Evolutionary conservation across 2,888 invertebrate species (phyloP), one percentile per base, ranked within the genome.

Genomic region (Eilema griseolum): DNA sequence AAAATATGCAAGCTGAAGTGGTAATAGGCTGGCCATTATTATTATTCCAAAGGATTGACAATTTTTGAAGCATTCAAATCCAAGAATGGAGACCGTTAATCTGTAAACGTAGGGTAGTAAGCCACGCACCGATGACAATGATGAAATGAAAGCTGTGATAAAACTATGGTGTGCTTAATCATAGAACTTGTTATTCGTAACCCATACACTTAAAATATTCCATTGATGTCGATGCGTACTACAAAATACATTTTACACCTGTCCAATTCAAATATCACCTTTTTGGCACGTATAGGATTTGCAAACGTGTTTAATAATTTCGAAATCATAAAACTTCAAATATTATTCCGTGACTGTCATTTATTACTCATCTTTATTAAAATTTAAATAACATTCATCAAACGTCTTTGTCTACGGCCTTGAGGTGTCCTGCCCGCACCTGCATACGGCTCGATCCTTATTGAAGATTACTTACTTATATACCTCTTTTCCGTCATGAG

Each of bases 181-280:
- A 20, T 46, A 46, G 20, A 41, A 41, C 14, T 41, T 41, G 41
- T 41, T 41, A 14, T 41, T 41, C 16, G 41, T 16, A 46, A 20
- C 20, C 46, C 46, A 52, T 52, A n/a, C 52, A 52, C n/a, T 10
- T n/a, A n/a, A 52, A 52, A 52, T 52, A 52, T 52, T 52, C 52
- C n/a, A 52, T 52, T 52, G 52, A 52, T 52, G 52, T 52, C 52
- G 52, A n/a, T 52, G n/a, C 52, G 52, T 52, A 52, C 20, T 52
- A 52, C 52, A 52, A 52, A 52, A 52, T n/a, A 52, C n/a, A 52
- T 52, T 52, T 52, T n/a, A 52, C 52, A 52, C 52, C 52, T 52
- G n/a, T 52, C n/a, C n/a, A 52, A n/a, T 52, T 52, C 52, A 52
- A 52, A 52, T 52, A 52, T 52, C 52, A 52, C 20, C 46, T 52